Base-by-base conservation (phyloP, 2,888 invertebrate species). In the Boloria selene region DNA sequence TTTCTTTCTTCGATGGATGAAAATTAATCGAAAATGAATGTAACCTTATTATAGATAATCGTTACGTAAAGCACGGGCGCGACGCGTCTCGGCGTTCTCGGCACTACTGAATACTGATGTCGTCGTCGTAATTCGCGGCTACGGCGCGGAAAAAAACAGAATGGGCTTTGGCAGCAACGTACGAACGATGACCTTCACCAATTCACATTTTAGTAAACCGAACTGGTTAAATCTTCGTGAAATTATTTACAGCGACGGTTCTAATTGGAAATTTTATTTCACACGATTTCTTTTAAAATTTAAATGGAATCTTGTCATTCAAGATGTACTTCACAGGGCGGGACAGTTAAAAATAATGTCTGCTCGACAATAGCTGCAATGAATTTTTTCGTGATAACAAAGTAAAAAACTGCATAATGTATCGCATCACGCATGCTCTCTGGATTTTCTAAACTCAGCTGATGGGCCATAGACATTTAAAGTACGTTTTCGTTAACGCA, bases 121-220 rank as follows among this genome's bases (percentile, higher is more conserved):
- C 51, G 56, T n/a, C n/a, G 51, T 18, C 55, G 58, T 67, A 52
- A 70, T 67, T 68, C 55, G 53, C 68, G 51, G 71, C 67, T 68
- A 56, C 71, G 70, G 73, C 70, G 71, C 74, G 70, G 70, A 50
- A 68, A 72, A 72, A 62, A 69, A 75, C 71, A 73, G 76, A 74
- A 77, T 77, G 76, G 73, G 74, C 75, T 73, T 77, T 72, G 70
- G 70, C 72, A 67, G 72, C 72, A 63, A 69, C 67, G 65, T 61
- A 52, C 51, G 45, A 65, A 66, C 16, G 54, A 63, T 71, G 72
- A 71, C 86, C 86, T 86, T 88, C 87, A 84, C 81, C 74, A 74
- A 79, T 82, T 83, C 78, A 84, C 85, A 88, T 86, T 84, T 84
- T 85, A 77, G 75, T 93, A 95, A 73, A 95, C 72, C 74, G 67